Conservation (phyloP, 2,888 invertebrate species). For the Rhaphigaster nebulosa region DNA sequence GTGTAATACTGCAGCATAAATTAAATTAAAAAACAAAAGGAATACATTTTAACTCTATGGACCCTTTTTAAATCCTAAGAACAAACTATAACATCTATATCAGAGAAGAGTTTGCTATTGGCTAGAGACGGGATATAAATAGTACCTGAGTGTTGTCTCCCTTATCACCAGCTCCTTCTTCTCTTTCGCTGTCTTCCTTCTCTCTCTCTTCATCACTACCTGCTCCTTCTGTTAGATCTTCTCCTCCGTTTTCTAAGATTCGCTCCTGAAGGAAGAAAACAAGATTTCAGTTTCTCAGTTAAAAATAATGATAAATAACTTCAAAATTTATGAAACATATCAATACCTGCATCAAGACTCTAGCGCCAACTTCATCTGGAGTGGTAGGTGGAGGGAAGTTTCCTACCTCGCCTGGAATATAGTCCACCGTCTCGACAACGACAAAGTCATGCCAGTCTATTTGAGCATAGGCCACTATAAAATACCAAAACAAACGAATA, state of each 20-base stretch:
- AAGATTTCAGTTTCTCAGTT: background rate
- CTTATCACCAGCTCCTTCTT: conserved; percentile 68
- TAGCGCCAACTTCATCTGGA: conserved; percentile 95
- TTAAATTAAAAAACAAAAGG: too few species aligned
- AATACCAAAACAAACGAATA: conserved; percentile 24
- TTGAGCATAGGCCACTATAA: conserved; percentile 89
- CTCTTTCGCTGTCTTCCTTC: conserved; percentile 64
- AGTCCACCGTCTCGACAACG: conserved; percentile 99
- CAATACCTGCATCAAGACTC: conserved; percentile 86
- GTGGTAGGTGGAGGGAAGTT: conserved; percentile 98
- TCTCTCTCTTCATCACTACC: conserved; percentile 62
- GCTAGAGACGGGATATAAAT: too few species aligned
- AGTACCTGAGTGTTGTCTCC: conserved; percentile 71
- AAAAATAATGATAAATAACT: background rate
- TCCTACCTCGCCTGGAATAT: conserved; percentile 91
- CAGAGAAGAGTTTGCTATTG: too few species aligned
- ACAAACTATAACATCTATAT: too few species aligned
- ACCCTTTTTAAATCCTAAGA: too few species aligned
- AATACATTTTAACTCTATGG: too few species aligned
- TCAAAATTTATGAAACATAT: conserved; percentile 9
- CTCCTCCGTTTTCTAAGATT: conserved; percentile 68
- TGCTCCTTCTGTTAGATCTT: conserved; percentile 61
- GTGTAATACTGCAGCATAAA: too few species aligned
- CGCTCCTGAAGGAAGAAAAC: conserved; percentile 66
- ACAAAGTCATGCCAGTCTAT: conserved; percentile 99